Evolutionary conservation across 1,140 invertebrate species (phyloP).

Genomic region (Drosophila tristis): DNA sequence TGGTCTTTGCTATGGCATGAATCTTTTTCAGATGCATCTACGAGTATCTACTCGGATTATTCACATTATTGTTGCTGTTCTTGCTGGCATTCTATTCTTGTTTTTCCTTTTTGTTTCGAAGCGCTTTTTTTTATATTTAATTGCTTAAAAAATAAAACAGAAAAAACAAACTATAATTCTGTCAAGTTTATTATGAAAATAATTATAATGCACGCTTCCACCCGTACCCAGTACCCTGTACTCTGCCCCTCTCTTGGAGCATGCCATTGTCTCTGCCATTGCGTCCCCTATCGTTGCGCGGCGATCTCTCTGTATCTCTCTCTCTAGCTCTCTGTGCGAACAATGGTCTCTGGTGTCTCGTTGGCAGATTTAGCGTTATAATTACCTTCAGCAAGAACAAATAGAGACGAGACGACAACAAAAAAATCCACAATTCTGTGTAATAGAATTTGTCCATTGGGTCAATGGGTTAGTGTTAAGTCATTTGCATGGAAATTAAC

Average conservation of each 20-base stretch:
- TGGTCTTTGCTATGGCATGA: constrained; percentile 37
- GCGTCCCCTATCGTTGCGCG: constrained; percentile 71
- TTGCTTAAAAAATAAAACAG: constrained; percentile 41
- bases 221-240: no score
- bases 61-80: constrained; percentile 67
- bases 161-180: constrained; percentile 73
- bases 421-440: constrained; percentile 57
- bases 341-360: constrained; percentile 65
- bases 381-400: constrained; percentile 72
- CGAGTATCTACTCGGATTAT: constrained; percentile 35
- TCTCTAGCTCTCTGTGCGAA: constrained; percentile 31
- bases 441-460: constrained; percentile 79
- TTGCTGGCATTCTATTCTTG: constrained; percentile 39
- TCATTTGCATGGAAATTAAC: constrained; percentile 79
- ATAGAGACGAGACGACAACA: constrained; percentile 31
- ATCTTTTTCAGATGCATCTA: constrained; percentile 52
- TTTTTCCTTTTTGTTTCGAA: constrained; percentile 34
- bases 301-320: constrained; percentile 59
- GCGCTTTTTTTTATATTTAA: constrained; percentile 68
- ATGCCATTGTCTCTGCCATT: constrained; percentile 64
- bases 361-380: constrained; percentile 80
- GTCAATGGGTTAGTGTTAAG: constrained; percentile 82
- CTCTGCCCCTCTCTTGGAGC: background rate
- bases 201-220: constrained; percentile 76
- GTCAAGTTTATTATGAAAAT: constrained; percentile 82